A percentile compares a stretch with the other conserved stretches of the same genome.
Conservation (phyloP, 2,113 vertebrate species). For the Melanotaenia duboulayi region DNA sequence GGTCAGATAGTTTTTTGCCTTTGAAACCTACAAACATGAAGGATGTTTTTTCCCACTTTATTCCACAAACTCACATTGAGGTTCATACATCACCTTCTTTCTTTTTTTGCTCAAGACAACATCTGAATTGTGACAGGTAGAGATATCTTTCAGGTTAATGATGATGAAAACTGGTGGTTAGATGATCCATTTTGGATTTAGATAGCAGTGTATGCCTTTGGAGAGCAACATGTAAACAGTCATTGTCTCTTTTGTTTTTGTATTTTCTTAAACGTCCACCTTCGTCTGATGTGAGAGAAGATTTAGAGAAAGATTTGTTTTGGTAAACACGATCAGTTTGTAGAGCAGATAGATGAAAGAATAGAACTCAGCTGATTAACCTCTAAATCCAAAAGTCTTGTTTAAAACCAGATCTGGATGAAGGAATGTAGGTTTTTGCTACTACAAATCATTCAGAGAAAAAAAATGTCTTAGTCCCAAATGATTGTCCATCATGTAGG, state of each 20-base stretch:
- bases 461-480: conserved; percentile 58
- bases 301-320: conserved; percentile 16
- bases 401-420: conserved; percentile 50
- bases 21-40: too few relatives aligned
- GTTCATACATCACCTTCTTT: too few relatives aligned
- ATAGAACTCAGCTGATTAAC: conserved; percentile 30
- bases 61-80: too few relatives aligned
- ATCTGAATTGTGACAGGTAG: too few relatives aligned
- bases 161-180: too few relatives aligned
- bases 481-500: conserved; percentile 60
- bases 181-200: too few relatives aligned
- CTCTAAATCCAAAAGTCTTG: conserved; percentile 25
- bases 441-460: conserved; percentile 40
- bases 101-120: too few relatives aligned
- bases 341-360: background rate
- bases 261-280: conserved; percentile 1
- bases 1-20: too few relatives aligned
- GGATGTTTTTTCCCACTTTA: too few relatives aligned
- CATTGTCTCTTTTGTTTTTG: background rate
- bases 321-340: background rate
- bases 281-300: conserved; percentile 4
- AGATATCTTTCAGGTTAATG: too few relatives aligned
- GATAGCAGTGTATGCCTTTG: too few relatives aligned
- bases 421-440: conserved; percentile 60
- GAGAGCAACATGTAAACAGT: too few relatives aligned